Conservation (phyloP, 2,113 vertebrate genomes). For the Ageneiosus marmoratus region DNA sequence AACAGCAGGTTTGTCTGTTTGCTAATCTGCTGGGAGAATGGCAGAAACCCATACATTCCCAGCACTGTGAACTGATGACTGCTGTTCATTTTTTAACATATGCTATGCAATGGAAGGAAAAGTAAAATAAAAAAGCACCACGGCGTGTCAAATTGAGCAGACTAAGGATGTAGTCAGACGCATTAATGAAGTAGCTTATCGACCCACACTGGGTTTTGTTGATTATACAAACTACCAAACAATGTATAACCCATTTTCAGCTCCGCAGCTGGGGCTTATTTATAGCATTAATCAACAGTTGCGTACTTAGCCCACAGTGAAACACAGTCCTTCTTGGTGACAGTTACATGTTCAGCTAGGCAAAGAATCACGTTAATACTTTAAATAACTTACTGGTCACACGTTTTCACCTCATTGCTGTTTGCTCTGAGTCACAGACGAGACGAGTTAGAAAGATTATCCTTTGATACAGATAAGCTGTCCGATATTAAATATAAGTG, state of each 20-base stretch:
- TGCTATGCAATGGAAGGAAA: background rate
- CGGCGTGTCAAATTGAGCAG: background rate
- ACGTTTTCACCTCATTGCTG: background rate
- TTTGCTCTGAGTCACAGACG: background rate
- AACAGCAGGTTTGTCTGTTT: background rate
- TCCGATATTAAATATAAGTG: background rate
- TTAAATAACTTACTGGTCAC: conserved; percentile 9
- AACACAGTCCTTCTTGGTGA: background rate
- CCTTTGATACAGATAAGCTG: background rate
- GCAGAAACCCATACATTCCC: background rate
- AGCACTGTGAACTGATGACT: background rate
- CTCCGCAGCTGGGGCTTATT: background rate
- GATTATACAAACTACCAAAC: background rate
- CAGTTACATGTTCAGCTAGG: background rate
- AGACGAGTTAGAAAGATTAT: conserved; percentile 7
- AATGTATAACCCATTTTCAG: background rate
- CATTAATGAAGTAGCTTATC: background rate
- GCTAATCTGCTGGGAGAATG: background rate
- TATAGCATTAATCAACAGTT: background rate
- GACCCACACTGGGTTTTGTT: background rate
- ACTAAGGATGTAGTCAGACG: background rate
- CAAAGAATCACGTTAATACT: background rate
- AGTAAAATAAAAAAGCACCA: conserved; percentile 2
- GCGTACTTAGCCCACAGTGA: background rate
- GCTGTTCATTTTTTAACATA: background rate